Base-by-base conservation (phyloP, 2,797 vertebrate genomes). In the Dermochelys coriacea region DNA sequence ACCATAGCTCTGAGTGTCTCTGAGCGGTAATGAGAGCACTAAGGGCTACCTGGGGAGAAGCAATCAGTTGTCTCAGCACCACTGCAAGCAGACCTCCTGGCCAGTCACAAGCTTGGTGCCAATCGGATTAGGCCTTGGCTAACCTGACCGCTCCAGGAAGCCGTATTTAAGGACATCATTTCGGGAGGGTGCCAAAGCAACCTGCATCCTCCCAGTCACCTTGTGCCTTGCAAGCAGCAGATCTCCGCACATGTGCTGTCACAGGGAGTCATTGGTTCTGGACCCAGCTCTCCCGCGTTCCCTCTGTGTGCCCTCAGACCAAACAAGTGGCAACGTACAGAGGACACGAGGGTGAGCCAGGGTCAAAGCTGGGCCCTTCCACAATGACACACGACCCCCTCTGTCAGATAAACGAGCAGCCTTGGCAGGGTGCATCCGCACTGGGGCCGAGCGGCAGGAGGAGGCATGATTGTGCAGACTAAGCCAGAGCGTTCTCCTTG, bases 241-340 rank as follows among this genome's bases (percentile, higher is more conserved):
- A 3, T 18, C 59, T 8, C 7, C 15, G 1, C 1, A 6, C 31
- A 12, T 7, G 8, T 34, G 61, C 61, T n/a, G 29, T n/a, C 61
- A 18, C 2, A 4, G 12, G 59, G 29, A 61, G 59, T 61, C 31
- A 2, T 2, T n/a, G 34, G 31, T 18, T 64, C 31, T 64, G 61
- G 19, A n/a, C 61, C 61, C 15, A 15, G 61, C 61, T 4, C 3
- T 15, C 34, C 55, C 27, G 3, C 19, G 19, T 18, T 7, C 51
- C 19, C 52, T 52, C 52, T 16, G 4, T 19, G 61, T 8, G 34
- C 6, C 61, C 34, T 64, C 4, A 7, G 8, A n/a, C 61, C 61
- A 64, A 34, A 27, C 25, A 12, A 59, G 29, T 29, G 27, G 12
- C 57, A 59, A 27, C 57, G 2, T 29, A 9, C 57, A 59, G 57